Percentiles rank a stretch among this genome's conserved stretches.
These are phyloP conservation scores for Neomonachus schauinslandi DNA, from an alignment of 2,113 vertebrate species.

Conservation along the genomic window DNA sequence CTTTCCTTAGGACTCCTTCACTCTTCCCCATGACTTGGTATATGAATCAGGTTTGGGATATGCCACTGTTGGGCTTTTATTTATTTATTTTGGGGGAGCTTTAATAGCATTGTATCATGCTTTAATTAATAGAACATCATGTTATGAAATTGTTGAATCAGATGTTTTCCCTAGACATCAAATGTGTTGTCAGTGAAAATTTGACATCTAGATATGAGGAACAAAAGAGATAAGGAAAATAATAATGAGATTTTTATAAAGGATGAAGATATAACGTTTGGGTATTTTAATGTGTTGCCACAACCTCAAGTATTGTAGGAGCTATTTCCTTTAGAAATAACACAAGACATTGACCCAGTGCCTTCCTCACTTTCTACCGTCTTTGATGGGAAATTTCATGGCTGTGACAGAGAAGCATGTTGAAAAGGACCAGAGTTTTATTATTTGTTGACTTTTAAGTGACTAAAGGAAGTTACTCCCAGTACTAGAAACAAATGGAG, in stretches of 20 bases:
- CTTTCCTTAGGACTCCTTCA: background rate
- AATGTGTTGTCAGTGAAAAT: slow-evolving; percentile 49
- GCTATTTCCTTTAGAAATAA: background rate
- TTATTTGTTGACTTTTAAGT: slow-evolving; percentile 9
- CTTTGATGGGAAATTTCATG: background rate
- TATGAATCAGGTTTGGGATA: background rate
- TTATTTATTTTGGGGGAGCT: background rate
- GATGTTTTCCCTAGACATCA: slow-evolving; percentile 67
- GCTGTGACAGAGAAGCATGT: background rate
- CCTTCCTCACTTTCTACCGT: background rate
- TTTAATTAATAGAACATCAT: slow-evolving; percentile 73
- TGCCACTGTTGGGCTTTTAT: background rate
- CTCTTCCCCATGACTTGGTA: background rate
- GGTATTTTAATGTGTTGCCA: background rate
- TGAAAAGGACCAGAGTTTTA: background rate
- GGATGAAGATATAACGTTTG: background rate
- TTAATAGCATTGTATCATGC: slow-evolving; percentile 48
- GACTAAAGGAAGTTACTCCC: background rate
- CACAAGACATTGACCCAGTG: background rate
- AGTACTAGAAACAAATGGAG: background rate
- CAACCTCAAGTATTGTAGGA: background rate
- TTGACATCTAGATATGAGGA: slow-evolving; percentile 17
- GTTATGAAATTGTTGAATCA: slow-evolving; percentile 62
- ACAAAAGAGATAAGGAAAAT: background rate
- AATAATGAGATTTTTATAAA: slow-evolving; percentile 12